Evolutionary conservation across 2,113 vertebrate genomes (phyloP).

Genomic region (Tiliqua scincoides): DNA sequence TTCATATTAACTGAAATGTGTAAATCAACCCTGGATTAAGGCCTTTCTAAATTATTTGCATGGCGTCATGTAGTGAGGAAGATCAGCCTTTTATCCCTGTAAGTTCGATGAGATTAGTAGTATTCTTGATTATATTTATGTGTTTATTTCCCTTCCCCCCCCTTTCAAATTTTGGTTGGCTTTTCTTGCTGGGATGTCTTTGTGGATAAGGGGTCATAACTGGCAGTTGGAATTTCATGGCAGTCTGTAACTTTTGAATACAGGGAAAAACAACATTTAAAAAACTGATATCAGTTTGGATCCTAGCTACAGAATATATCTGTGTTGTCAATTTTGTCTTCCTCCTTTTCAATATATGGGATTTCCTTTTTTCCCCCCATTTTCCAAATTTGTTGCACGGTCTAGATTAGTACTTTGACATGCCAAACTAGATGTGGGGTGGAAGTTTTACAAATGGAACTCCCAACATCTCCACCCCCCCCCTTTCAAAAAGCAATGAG

Average conservation of each 20-base stretch:
- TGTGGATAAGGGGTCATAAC: constrained; percentile 41
- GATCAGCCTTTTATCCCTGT: constrained; percentile 55
- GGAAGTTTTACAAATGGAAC: too few species aligned
- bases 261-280: too few species aligned
- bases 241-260: constrained; percentile 22
- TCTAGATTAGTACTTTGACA: too few species aligned
- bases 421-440: too few species aligned
- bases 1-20: constrained; percentile 64
- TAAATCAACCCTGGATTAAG: constrained; percentile 67
- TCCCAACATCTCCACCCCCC: too few species aligned
- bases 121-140: constrained; percentile 61
- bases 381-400: background rate
- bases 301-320: too few species aligned
- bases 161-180: constrained; percentile 47
- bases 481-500: too few species aligned
- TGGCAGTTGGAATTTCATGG: constrained; percentile 44
- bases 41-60: constrained; percentile 63
- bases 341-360: background rate
- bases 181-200: constrained; percentile 59
- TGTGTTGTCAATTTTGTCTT: too few species aligned
- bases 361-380: too few species aligned
- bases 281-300: too few species aligned
- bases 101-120: constrained; percentile 65
- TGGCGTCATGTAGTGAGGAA: constrained; percentile 58
- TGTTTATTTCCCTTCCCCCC: background rate